Evolutionary conservation across 2,888 invertebrate genomes (phyloP), one percentile per base, ranked within the genome.

Genomic region (Lymantria dispar): DNA sequence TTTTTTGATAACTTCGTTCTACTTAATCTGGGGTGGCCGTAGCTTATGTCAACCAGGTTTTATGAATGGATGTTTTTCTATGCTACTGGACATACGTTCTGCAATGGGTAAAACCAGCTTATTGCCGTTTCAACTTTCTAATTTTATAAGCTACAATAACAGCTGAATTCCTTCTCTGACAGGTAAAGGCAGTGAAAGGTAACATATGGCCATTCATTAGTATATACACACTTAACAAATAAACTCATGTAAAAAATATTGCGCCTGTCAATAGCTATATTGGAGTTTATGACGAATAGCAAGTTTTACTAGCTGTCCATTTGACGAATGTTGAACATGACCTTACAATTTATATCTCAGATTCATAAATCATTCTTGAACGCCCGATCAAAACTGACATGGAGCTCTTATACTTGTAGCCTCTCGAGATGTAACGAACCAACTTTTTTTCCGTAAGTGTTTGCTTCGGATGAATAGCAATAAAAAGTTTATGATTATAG

Each of bases 401-500:
- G 78, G 71, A 80, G 73, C 76, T 83, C 78, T 80, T 70, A 73
- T 74, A 72, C 70, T 72, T 53, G 72, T 81, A 82, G 82, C 82
- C 80, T 83, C 80, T 74, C 48, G 71, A 76, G 74, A 76, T 68
- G 64, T 74, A 73, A 77, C 74, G 71, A 77, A 78, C 67, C 54
- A 70, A 71, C 68, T 76, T 78, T 73, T 41, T 22, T 69, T 70
- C 68, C 70, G 62, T 82, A 84, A 85, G 85, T 85, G 86, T 87
- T 83, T 77, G 80, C 77, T 72, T 73, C 74, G 70, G 76, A 84
- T 80, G 85, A 84, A 84, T 78, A 78, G 84, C 75, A 82, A 85
- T 89, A 89, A 89, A 89, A 89, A 80, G 71, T 87, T 88, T 88
- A 87, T 85, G 87, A 85, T 84, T 83, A 87, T 86, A 75, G 81